Conservation (phyloP, 2,113 vertebrate species). For the Alexandromys fortis region DNA sequence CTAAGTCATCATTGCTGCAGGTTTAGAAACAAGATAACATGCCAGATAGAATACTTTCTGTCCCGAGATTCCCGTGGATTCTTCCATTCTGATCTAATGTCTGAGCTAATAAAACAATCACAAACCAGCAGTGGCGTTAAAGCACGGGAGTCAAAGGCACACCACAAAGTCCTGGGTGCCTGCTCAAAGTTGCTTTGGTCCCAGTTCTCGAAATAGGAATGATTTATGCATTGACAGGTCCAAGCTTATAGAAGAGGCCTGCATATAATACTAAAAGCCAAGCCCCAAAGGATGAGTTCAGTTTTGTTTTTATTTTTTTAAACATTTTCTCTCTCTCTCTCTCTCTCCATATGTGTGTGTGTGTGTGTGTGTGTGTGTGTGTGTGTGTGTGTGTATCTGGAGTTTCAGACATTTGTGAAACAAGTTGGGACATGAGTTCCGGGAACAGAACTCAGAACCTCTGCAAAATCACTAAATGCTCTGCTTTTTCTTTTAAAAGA, state of each 20-base stretch:
- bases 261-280: neutral
- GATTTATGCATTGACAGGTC: neutral
- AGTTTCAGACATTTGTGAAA: neutral
- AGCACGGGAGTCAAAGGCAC: neutral
- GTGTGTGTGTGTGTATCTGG: no score
- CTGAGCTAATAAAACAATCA: neutral
- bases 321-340: no score
- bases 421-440: neutral
- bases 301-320: neutral
- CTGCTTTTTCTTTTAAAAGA: neutral
- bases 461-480: neutral
- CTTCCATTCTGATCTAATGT: neutral
- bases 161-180: neutral
- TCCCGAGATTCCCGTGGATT: neutral
- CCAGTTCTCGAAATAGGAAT: neutral
- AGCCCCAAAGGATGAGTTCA: neutral
- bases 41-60: fast-evolving
- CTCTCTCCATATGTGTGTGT: no score
- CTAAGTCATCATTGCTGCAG: neutral
- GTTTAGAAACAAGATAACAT: neutral
- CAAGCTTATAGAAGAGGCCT: neutral
- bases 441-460: neutral
- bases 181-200: no score
- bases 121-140: no score
- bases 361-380: no score